These are phyloP conservation scores for Cyprinodon variegatus DNA, from an alignment of 2,113 vertebrate species.

Conservation along the genomic window DNA sequence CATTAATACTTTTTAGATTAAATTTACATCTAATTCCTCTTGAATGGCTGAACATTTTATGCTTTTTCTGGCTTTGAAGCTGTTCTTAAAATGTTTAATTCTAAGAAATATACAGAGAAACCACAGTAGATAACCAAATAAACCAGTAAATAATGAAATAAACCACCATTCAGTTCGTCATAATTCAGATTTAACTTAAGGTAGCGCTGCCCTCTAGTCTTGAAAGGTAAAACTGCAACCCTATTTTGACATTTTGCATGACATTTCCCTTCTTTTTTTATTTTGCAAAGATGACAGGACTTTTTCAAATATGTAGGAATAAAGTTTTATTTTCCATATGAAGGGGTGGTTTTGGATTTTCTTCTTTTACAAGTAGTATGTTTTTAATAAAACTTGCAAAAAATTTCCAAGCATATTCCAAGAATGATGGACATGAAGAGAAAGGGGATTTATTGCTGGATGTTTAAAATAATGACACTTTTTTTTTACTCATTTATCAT, in stretches of 20 bases:
- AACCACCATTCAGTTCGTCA: background rate
- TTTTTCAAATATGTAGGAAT: constrained; percentile 88
- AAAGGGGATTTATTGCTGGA: constrained; percentile 95
- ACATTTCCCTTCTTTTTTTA: too few relatives aligned
- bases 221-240: background rate
- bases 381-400: constrained; percentile 95
- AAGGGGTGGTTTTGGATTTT: constrained; percentile 81
- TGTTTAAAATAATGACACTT: constrained; percentile 91
- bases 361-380: constrained; percentile 85
- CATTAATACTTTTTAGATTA: too few relatives aligned
- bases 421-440: constrained; percentile 82
- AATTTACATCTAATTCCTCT: background rate
- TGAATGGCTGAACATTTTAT: background rate
- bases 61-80: background rate
- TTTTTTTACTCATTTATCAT: constrained; percentile 34
- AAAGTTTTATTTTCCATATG: constrained; percentile 90
- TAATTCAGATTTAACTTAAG: background rate
- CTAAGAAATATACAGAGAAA: background rate
- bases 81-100: background rate
- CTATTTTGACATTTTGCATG: background rate
- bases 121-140: background rate
- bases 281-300: constrained; percentile 69
- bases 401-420: constrained; percentile 91
- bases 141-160: background rate
- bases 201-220: background rate